A percentile compares a stretch with the other conserved stretches of the same genome.
Evolutionary conservation across 2,113 vertebrate species (phyloP).

Genomic region (Marmota monax): DNA sequence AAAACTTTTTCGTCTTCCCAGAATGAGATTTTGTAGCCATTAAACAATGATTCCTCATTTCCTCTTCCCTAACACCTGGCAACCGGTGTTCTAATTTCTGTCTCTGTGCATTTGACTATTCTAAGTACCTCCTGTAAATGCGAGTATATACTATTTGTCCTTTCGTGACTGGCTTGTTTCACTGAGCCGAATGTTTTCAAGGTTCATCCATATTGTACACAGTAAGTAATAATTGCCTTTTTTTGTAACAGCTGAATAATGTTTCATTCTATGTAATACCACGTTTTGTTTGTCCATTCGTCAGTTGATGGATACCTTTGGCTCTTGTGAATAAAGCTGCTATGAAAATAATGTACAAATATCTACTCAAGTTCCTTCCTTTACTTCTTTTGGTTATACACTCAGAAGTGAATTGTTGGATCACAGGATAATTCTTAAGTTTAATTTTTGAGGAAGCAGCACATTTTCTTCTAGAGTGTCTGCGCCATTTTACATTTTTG

Average conservation of each 20-base stretch:
- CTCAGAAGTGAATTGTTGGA: not conserved
- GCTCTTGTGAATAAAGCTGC: not conserved
- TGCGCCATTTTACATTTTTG: not conserved
- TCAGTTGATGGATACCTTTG: not conserved
- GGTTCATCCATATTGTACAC: not conserved
- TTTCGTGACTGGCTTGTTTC: not conserved
- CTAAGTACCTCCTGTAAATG: not conserved
- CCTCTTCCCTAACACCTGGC: not conserved
- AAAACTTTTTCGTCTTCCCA: not conserved
- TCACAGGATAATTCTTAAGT: not conserved
- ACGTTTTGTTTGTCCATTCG: not conserved
- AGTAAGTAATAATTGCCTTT: not conserved
- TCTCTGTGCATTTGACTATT: not conserved
- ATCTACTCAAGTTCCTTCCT: not conserved
- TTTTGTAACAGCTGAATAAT: not conserved
- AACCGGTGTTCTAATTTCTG: not conserved
- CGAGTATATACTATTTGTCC: not conserved
- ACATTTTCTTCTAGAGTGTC: not conserved
- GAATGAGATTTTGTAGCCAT: not conserved
- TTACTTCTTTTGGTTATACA: not conserved
- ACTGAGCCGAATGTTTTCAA: not conserved
- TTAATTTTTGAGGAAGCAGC: not conserved
- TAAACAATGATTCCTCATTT: not conserved
- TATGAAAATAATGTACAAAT: not conserved
- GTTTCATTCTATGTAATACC: not conserved